Percentiles rank a stretch among this genome's conserved stretches.
Conservation (phyloP, 2,113 vertebrate species). For the Delphinapterus leucas region DNA sequence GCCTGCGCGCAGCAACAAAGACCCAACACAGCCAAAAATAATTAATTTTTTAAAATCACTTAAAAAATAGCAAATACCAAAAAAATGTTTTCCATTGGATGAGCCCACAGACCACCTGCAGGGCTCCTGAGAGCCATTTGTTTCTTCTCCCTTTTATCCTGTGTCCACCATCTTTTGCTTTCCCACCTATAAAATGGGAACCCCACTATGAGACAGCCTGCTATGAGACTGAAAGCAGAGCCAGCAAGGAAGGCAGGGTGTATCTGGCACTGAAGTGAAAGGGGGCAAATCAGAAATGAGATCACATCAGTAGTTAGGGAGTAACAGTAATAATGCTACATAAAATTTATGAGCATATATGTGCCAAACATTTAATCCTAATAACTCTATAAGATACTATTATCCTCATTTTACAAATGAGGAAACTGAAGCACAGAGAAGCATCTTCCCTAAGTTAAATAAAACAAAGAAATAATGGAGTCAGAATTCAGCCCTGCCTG, state of each 20-base stretch:
- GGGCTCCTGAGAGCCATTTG: background rate
- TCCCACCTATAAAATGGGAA: background rate
- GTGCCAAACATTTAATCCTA: background rate
- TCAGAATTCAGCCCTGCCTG: background rate
- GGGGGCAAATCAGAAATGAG: background rate
- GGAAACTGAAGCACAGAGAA: background rate
- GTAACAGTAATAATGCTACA: background rate
- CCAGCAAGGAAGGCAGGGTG: background rate
- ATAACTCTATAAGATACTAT: background rate
- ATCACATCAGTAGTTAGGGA: background rate
- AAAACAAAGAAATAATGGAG: background rate
- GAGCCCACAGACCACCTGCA: background rate
- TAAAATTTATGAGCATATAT: background rate
- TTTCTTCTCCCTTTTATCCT: background rate
- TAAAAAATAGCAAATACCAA: background rate
- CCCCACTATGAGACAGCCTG: background rate
- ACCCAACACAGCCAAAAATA: no score
- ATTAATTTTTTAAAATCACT: no score
- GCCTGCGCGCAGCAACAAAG: fast-evolving
- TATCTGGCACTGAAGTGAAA: background rate
- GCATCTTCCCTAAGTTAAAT: background rate
- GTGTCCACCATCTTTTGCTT: background rate
- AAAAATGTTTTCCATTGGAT: background rate
- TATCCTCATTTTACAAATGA: background rate
- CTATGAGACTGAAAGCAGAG: background rate